These are phyloP conservation scores for Achroia grisella DNA, from an alignment of 1,140 invertebrate genomes.

Conservation along the genomic window DNA sequence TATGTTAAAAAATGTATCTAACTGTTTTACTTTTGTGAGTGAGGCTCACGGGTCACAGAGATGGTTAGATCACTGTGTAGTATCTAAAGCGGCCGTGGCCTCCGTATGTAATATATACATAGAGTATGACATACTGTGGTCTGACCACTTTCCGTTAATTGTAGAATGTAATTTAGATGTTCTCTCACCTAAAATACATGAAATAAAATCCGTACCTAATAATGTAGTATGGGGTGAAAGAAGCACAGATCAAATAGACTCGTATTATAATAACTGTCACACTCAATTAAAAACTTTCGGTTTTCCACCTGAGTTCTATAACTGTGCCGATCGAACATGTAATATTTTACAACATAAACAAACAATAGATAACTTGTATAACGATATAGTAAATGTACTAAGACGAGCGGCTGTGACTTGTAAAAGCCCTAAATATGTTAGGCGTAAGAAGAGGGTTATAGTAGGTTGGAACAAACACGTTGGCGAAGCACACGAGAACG, in stretches of 20 bases:
- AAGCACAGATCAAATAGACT: neutral
- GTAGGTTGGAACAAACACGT: too few species aligned
- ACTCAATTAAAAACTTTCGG: neutral
- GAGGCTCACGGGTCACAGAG: neutral
- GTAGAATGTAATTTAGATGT: neutral
- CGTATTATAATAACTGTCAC: neutral
- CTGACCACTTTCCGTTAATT: neutral
- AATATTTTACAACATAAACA: too few species aligned
- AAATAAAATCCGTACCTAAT: neutral
- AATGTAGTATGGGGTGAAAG: neutral
- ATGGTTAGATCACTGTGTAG: conserved; percentile 2
- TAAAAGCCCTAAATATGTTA: too few species aligned
- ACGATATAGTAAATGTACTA: too few species aligned
- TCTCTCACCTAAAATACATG: neutral
- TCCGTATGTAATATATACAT: neutral
- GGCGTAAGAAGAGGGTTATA: too few species aligned
- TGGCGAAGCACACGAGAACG: too few species aligned
- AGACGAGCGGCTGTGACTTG: too few species aligned
- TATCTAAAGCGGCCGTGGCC: neutral
- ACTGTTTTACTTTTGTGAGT: conserved; percentile 2
- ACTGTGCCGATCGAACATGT: too few species aligned
- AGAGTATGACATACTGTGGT: neutral
- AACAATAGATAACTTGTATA: too few species aligned
- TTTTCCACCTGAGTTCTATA: too few species aligned
- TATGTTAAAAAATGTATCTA: neutral